Evolutionary conservation across 2,888 invertebrate genomes (phyloP), one percentile per base, ranked within the genome.

Genomic region (Electrophaes corylata): DNA sequence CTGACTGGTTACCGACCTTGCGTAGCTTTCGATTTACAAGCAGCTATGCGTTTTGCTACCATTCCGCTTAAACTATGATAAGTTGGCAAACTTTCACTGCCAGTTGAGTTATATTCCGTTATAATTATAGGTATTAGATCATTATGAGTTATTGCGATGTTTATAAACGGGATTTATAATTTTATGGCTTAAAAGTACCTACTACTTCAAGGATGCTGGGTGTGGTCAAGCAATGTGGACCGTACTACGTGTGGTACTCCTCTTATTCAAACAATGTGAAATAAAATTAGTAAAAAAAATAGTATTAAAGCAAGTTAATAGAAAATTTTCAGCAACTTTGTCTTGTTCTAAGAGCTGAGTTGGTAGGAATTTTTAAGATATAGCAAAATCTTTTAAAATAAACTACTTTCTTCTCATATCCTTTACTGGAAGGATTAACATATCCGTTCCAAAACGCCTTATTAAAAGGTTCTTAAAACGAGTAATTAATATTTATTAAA

Each of bases 1-100:
- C 66, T 59, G 67, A 78, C 81, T 76, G 75, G 82, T 79, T 71
- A 69, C 69, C 70, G 74, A 74, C 84, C 84, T 84, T 83, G 79
- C 64, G 56, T 67, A 71, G 83, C 83, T 84, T 83, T 83, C 84
- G 78, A 78, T 82, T 82, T 74, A 57, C 61, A 60, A 65, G 58
- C 62, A 51, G 58, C 66, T 69, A 67, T 58, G 66, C 59, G 64
- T 68, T 73, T 70, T 72, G 72, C 65, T 75, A 72, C 66, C 61
- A 63, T 65, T 61, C 62, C 58, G 55, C 62, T 58, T 46, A 54
- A 59, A 43, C 53, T 57, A 57, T 56, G 52, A 62, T 60, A 57
- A 65, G 71, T 64, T 72, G 67, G 65, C 47, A 41, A 45, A 67
- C 73, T 78, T 78, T 73, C 72, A 75, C 65, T 65, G 53, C 50